Base-by-base conservation (phyloP, 2,113 vertebrate genomes). In the Macroglossus sobrinus region DNA sequence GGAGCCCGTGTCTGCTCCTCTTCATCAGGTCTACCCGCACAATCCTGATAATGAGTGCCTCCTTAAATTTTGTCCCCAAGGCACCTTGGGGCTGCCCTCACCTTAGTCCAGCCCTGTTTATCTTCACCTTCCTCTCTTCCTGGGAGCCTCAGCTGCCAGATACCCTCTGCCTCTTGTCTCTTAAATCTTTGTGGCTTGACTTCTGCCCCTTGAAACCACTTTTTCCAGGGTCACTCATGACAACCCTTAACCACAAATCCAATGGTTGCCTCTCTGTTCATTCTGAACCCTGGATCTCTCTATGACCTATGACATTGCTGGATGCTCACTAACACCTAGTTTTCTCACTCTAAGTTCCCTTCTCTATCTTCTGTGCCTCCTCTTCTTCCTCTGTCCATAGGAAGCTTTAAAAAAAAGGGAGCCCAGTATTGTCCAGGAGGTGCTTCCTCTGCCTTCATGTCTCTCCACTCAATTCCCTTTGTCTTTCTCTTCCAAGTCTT, bases 181-280 rank as follows among this genome's bases (percentile, higher is more conserved):
- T 75, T 81, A 76, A 88, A 47, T 94, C 84, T 90, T 86, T 79
- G 40, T 10, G 5, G 61, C 68, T 93, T 78, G 76, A 80, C 76
- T 78, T 89, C 45, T 78, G 19, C 30, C 35, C 53, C 24, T 57
- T 40, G 30, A 92, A 64, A 63, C 24, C 2, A 22, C n/a, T 43
- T 76, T 78, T 45, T 68, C 45, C 66, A 30, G 40, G 43, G n/a
- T 89, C 89, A 57, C 33, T 55, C 45, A 0, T 7, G 68, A 80
- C 45, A 79, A 35, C 33, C 68, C 72, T n/a, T 35, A 68, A 63
- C n/a, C 45, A 72, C 40, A 45, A 43, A 55, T 38, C 66, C 47
- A 57, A 0, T 9, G 59, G 59, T n/a, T 10, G 22, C 57, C 43
- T 22, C 61, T 16, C 11, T 3, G 61, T 61, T 26, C 5, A 2